Base-by-base conservation (phyloP, 2,888 invertebrate genomes). In the Oxytorus armatus region DNA sequence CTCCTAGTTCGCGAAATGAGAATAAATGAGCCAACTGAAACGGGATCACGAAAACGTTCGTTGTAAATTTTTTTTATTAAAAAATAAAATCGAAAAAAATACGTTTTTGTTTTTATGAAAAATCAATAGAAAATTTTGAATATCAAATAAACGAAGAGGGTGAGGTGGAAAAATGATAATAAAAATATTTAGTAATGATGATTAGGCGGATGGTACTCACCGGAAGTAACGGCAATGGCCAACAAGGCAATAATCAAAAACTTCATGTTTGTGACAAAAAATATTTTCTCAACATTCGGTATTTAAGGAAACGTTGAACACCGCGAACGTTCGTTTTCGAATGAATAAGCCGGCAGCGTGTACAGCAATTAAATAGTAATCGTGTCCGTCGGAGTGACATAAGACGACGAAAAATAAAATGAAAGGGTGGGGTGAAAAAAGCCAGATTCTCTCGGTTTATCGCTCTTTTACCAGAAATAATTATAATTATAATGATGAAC, bases 361-460 rank as follows among this genome's bases (percentile, higher is more conserved):
- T 10, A 16, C 44, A 7, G n/a, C 42, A 51, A 61, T 18, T 65
- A 74, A 55, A 76, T 76, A 76, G 61, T 44, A 42, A 33, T 44
- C 53, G 39, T n/a, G 18, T 16, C 23, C 1, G 16, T n/a, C 10
- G 29, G 29, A 11, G 66, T 8, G 8, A 25, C 33, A 61, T 25
- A 42, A 14, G 42, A 47, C n/a, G 25, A 11, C n/a, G n/a, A 39
- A 47, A 61, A 21, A 51, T 33, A n/a, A n/a, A n/a, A n/a, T n/a
- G n/a, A n/a, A n/a, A 10, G 70, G 66, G 68, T 25, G 16, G n/a
- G 42, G 42, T 51, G 18, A 23, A 73, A n/a, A n/a, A 68, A 78
- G 25, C 72, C 66, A 8, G 61, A 59, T 3, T 7, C 14, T 36
- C n/a, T n/a, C n/a, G n/a, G n/a, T 29, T 77, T 77, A 77, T 77